Evolutionary conservation across 2,113 vertebrate species (phyloP).

Genomic region (Notothenia coriiceps): DNA sequence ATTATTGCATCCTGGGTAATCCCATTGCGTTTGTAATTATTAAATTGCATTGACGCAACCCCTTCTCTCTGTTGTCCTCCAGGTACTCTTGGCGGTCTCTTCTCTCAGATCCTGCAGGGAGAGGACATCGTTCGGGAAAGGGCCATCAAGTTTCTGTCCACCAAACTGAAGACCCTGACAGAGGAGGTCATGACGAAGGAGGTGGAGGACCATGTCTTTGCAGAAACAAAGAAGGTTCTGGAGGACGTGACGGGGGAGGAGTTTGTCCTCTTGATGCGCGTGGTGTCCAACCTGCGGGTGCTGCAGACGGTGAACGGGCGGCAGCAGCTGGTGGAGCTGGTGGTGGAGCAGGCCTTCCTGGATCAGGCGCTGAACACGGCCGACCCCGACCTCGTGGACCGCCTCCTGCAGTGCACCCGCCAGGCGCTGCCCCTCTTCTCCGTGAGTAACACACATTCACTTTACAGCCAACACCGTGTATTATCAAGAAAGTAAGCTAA

Average conservation of each 20-base stretch:
- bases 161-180: conserved; percentile 92
- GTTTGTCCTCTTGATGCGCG: conserved; percentile 98
- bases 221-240: conserved; percentile 97
- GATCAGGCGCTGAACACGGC: conserved; percentile 94
- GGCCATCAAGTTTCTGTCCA: conserved; percentile 96
- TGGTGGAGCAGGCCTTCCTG: conserved; percentile 95
- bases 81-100: conserved; percentile 97
- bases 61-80: not conserved
- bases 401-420: conserved; percentile 96
- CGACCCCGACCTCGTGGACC: conserved; percentile 93
- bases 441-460: conserved; percentile 77
- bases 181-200: conserved; percentile 97
- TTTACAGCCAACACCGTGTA: too few relatives aligned
- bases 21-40: not conserved
- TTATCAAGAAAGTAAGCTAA: too few relatives aligned
- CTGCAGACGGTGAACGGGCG: conserved; percentile 96
- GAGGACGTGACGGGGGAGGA: conserved; percentile 98
- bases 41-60: not conserved
- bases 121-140: conserved; percentile 96
- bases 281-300: conserved; percentile 90
- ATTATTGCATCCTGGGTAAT: not conserved
- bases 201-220: conserved; percentile 93
- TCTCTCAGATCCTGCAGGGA: conserved; percentile 97
- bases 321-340: conserved; percentile 95
- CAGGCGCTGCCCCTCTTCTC: conserved; percentile 97